Base-by-base conservation (phyloP, 2,888 invertebrate genomes). In the Andrena haemorrhoa region DNA sequence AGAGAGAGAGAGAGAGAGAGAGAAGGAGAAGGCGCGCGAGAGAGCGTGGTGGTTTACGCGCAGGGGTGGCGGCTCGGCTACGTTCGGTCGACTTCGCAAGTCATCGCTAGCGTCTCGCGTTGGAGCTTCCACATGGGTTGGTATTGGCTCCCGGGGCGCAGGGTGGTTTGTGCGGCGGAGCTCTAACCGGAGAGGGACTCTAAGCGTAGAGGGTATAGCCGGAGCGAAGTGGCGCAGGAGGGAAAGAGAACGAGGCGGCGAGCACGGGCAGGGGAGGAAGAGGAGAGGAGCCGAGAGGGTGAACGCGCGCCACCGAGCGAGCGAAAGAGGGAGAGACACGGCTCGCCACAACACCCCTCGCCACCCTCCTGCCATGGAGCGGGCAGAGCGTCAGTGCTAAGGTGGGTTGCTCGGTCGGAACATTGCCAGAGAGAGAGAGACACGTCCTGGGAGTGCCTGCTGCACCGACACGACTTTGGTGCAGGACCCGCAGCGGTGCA, bases 61-160 rank as follows among this genome's bases (percentile, higher is more conserved):
- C 80, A 78, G 83, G 69, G 83, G 75, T 78, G 79, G 83, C 75
- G 86, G 84, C 86, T 92, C 93, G 92, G 90, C 65, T 79, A 88
- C 82, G 81, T 89, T 92, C 92, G 92, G 89, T 70, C 79, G 88
- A 83, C 82, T 90, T 93, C 93, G 93, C 90, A 88, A 91, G 88
- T 89, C 89, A 89, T 92, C 93, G 93, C 89, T 86, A 84, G 86
- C 91, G 90, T 91, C 91, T 91, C 92, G 90, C 89, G 90, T 91
- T 90, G 91, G 85, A 88, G 89, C 91, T 92, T 93, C 92, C 93
- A 93, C 93, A 93, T 93, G 93, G 93, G 91, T 92, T 92, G 93
- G 93, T 93, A 93, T 93, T 93, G 93, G 93, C 92, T 93, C 93
- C 93, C 93, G 92, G 93, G 93, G 92, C 91, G 92, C 91, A 91